These are phyloP conservation scores for Silurus glanis DNA, from an alignment of 2,113 vertebrate species.

Conservation along the genomic window DNA sequence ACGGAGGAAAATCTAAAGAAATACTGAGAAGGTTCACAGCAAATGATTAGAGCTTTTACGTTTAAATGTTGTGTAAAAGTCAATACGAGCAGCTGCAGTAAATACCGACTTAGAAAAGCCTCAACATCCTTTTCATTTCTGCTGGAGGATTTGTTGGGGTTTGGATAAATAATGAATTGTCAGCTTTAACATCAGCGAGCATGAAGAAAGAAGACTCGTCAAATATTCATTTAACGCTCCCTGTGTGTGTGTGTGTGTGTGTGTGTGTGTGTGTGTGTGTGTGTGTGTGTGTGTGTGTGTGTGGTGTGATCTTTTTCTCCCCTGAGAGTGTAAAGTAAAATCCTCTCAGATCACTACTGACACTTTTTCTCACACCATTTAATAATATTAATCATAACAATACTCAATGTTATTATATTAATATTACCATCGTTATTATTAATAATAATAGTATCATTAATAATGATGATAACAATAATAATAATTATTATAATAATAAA, in stretches of 20 bases:
- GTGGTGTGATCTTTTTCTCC: conserved; percentile 69
- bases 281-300: not conserved
- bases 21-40: not conserved
- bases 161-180: conserved; percentile 95
- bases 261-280: not conserved
- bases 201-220: conserved; percentile 12
- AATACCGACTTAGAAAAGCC: not conserved
- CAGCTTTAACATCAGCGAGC: conserved; percentile 14
- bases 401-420: not conserved
- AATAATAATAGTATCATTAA: not conserved
- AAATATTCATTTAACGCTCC: conserved; percentile 1
- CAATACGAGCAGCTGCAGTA: not conserved
- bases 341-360: conserved; percentile 54
- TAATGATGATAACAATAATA: not conserved
- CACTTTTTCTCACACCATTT: conserved; percentile 59
- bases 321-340: conserved; percentile 73
- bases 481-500: not conserved
- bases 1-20: too few relatives aligned
- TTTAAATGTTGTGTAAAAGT: not conserved
- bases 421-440: conserved; percentile 53
- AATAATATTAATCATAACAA: not conserved
- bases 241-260: conserved; percentile 75
- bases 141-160: not conserved
- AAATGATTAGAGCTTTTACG: not conserved
- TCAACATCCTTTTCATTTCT: not conserved